These are phyloP conservation scores for Tipula lateralis DNA, from an alignment of 2,888 invertebrate species.

Conservation along the genomic window DNA sequence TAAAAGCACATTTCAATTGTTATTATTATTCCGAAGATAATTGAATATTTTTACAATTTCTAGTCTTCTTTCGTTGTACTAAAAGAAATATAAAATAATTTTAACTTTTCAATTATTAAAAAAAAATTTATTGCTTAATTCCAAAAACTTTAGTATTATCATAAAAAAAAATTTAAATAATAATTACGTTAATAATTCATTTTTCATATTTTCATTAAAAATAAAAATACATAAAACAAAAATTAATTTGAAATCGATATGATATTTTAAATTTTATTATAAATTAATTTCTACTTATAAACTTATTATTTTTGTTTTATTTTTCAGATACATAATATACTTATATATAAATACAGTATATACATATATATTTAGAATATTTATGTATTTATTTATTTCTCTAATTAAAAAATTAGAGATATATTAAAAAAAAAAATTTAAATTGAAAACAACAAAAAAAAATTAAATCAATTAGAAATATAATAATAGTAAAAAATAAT, in stretches of 20 bases:
- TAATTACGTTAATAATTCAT: not conserved
- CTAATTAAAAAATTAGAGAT: slow-evolving; percentile 24
- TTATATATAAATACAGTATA: not conserved
- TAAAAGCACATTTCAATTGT: not conserved
- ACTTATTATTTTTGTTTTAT: not conserved
- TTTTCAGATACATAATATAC: not conserved
- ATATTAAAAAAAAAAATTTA: not conserved
- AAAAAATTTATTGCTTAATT: not conserved
- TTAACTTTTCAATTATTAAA: not conserved
- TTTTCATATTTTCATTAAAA: not conserved
- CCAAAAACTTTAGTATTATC: not conserved
- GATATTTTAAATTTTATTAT: not conserved
- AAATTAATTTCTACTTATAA: not conserved
- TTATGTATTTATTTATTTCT: not conserved
- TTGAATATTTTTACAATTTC: not conserved
- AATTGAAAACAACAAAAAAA: not conserved
- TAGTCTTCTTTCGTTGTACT: not conserved
- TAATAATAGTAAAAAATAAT: not conserved
- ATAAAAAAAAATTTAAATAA: not conserved
- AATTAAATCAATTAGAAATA: not conserved
- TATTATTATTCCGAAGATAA: not conserved
- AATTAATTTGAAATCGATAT: not conserved
- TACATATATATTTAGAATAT: not conserved
- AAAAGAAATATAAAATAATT: not conserved
- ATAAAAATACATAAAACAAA: not conserved